Base-by-base conservation (phyloP, 1,140 invertebrate genomes). In the Hyles vespertilio region DNA sequence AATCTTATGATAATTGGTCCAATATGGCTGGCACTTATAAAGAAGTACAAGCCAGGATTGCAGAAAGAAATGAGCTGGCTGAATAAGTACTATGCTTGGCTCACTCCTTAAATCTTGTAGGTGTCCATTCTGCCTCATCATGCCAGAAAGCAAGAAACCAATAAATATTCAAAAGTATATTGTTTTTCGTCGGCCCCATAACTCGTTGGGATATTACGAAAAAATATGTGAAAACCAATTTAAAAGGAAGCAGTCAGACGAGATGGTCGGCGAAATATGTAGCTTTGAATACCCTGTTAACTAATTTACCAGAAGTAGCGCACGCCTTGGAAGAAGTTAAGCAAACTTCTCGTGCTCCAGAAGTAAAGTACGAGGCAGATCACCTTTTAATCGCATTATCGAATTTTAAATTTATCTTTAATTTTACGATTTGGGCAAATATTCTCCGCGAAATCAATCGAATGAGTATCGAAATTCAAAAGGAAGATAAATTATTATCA, bases 241-340 rank as follows among this genome's bases (percentile, higher is more conserved):
- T 51, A 51, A 51, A 51, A 51, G 49, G 32, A 51, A 51, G 49
- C 32, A 51, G 49, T 50, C 49, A 50, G 32, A 51, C 49, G 32
- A 51, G 49, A 33, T 51, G 49, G 22, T 51, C 49, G 32, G 49
- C 32, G 36, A 10, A 51, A 51, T 22, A 51, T 10, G 4, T 33
- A 7, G 49, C 49, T 33, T 11, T 33, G 32, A 40, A 40, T 40
- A 2, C 36, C 36, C 36, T 40, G 8, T 40, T 40, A 40, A 40
- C 4, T 40, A 40, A 40, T 40, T 40, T 40, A 2, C 36, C 36
- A 40, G 36, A 40, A 40, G 8, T 40, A 40, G 36, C 36, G 56
- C 81, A 81, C 79, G 63, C 95, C 94, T 32, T 92, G 81, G 1
- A 93, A 86, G 4, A 95, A 77, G 2, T 92, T 61, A 61, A 61